Evolutionary conservation across 2,888 invertebrate genomes (phyloP).

Genomic region (Reticulitermes lucifugus): DNA sequence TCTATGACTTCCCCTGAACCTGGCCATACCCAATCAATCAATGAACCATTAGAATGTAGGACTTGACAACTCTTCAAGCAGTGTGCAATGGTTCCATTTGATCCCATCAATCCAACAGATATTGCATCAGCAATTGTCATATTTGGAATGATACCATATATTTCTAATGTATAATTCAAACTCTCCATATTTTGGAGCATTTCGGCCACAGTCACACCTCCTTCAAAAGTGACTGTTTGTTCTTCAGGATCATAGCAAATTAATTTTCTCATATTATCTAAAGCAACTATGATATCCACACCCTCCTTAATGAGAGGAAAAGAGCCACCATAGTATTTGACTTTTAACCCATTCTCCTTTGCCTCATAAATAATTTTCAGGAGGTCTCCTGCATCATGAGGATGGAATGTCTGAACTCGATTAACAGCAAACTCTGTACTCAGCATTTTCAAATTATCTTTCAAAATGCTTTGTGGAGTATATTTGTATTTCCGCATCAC

Average conservation of each 20-base stretch:
- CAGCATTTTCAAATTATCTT: background rate
- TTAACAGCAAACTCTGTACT: background rate
- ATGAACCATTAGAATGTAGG: slow-evolving; percentile 38
- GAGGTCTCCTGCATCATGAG: slow-evolving; percentile 32
- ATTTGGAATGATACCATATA: slow-evolving; percentile 49
- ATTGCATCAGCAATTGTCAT: slow-evolving; percentile 51
- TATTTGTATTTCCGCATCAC: too few relatives aligned
- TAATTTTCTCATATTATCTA: slow-evolving; percentile 44
- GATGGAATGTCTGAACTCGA: background rate
- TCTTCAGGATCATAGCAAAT: slow-evolving; percentile 48
- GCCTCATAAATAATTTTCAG: slow-evolving; percentile 47
- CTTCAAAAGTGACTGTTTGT: slow-evolving; percentile 49
- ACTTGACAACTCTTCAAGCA: slow-evolving; percentile 48
- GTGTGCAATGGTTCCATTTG: slow-evolving; percentile 46
- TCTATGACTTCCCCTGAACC: slow-evolving; percentile 1
- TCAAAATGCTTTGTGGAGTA: too few relatives aligned
- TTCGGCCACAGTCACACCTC: slow-evolving; percentile 47
- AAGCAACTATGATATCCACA: slow-evolving; percentile 41
- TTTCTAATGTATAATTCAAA: slow-evolving; percentile 41
- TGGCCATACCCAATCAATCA: slow-evolving; percentile 48
- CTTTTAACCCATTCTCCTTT: slow-evolving; percentile 45
- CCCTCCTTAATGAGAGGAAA: slow-evolving; percentile 45
- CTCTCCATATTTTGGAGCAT: slow-evolving; percentile 41
- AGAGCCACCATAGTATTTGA: slow-evolving; percentile 47
- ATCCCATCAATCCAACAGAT: slow-evolving; percentile 47